phyloP scores from a whole-genome alignment of 2,797 vertebrate species.

The Taeniopygia guttata region DNA sequence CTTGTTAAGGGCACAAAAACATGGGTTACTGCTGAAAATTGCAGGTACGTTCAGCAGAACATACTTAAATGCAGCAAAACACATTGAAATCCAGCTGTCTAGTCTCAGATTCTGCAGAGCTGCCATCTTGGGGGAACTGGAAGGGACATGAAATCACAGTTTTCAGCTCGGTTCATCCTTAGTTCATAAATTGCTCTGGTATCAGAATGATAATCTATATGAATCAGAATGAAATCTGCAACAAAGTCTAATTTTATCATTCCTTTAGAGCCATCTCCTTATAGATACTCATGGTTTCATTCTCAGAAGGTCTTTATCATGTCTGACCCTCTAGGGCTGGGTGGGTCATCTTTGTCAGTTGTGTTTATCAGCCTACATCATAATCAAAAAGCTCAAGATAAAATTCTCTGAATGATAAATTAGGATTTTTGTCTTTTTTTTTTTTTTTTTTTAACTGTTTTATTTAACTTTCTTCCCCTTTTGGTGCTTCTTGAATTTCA shows the following conservation, averaged over 20 bases:
- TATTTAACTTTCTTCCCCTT: background rate
- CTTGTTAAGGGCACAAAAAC: background rate
- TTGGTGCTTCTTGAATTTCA: background rate
- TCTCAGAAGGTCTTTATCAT: background rate
- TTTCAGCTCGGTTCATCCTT: background rate
- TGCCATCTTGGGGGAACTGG: background rate
- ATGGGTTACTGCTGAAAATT: background rate
- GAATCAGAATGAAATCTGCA: background rate
- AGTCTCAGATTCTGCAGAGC: background rate
- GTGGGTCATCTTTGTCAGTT: background rate
- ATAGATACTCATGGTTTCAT: background rate
- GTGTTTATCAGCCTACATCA: background rate
- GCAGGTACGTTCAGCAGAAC: background rate
- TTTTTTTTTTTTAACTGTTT: background rate
- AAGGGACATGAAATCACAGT: background rate
- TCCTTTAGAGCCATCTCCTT: background rate
- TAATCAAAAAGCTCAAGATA: background rate
- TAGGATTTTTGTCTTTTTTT: background rate
- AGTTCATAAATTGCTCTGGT: background rate
- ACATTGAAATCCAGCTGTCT: background rate
- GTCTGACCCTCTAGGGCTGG: background rate
- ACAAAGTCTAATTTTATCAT: background rate
- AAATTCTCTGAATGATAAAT: background rate
- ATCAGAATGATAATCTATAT: background rate
- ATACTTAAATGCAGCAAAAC: background rate